Percentiles rank a stretch among this genome's conserved stretches.
These are phyloP conservation scores for Acanthurus leucopareius DNA, from an alignment of 2,797 vertebrate genomes.

Conservation along the genomic window DNA sequence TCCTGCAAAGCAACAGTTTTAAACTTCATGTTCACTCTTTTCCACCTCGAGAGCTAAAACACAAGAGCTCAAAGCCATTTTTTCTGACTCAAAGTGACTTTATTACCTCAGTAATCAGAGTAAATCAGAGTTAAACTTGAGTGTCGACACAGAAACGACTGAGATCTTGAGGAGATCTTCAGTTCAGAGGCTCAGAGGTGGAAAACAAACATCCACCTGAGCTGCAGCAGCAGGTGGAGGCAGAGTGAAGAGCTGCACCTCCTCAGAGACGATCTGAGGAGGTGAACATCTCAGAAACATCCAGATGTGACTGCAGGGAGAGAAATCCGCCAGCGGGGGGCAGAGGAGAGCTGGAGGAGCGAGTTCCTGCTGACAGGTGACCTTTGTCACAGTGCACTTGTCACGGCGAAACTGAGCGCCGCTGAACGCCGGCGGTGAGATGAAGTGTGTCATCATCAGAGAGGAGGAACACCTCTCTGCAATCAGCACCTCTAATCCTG, in stretches of 20 bases:
- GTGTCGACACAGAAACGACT: no score
- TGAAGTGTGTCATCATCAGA: constrained; percentile 23
- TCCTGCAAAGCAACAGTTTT: no score
- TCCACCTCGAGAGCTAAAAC: no score
- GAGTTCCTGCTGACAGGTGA: constrained; percentile 24
- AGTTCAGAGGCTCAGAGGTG: no score
- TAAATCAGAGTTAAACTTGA: no score
- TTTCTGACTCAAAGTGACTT: not conserved
- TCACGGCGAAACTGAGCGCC: not conserved
- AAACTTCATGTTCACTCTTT: no score
- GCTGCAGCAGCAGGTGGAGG: not conserved
- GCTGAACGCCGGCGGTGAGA: constrained; percentile 20
- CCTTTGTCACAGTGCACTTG: constrained; percentile 42
- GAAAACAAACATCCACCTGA: no score
- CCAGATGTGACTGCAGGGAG: not conserved
- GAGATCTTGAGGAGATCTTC: no score
- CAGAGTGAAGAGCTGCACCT: not conserved
- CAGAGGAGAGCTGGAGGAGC: constrained; percentile 50
- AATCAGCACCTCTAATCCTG: constrained; percentile 20
- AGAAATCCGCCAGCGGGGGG: constrained; percentile 58
- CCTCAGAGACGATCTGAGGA: not conserved
- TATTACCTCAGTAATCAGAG: not conserved
- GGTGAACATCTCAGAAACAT: accelerated
- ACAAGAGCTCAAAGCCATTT: no score
- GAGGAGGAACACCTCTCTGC: not conserved